A percentile compares a stretch with the other conserved stretches of the same genome.
phyloP scores from a whole-genome alignment of 2,113 vertebrate species.

The Pluvianellus socialis region DNA sequence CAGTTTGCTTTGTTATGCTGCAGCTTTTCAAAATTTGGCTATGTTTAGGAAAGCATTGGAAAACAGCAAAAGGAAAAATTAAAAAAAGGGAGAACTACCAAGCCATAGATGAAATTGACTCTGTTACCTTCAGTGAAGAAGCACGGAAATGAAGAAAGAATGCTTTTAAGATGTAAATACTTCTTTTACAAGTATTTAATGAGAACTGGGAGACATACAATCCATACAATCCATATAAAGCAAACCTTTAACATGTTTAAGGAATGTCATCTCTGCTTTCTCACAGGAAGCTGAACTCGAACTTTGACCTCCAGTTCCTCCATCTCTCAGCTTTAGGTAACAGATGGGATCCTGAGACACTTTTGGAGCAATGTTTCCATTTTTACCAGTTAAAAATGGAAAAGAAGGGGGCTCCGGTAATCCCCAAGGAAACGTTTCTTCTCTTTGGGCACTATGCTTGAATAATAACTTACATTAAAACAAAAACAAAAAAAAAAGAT shows the following conservation, averaged over 20 bases:
- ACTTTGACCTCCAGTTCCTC: not conserved
- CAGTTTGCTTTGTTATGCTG: not conserved
- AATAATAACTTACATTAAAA: not conserved
- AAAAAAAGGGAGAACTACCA: not conserved
- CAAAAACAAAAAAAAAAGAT: not conserved
- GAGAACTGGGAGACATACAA: not conserved
- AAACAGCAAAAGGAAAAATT: not conserved
- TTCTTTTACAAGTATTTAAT: not conserved
- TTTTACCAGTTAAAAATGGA: not conserved
- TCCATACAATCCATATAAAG: not conserved
- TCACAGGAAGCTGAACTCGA: slow-evolving; percentile 15
- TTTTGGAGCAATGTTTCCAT: not conserved
- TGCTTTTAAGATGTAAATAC: not conserved
- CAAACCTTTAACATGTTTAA: not conserved
- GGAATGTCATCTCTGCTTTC: not conserved
- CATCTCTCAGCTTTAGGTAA: slow-evolving; percentile 6
- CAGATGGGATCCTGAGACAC: not conserved
- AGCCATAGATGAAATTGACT: not conserved
- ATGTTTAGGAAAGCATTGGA: not conserved
- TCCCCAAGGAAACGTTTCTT: not conserved
- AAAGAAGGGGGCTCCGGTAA: not conserved
- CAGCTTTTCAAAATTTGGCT: not conserved
- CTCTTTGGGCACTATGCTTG: not conserved
- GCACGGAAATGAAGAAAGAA: not conserved
- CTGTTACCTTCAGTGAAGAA: not conserved